These are phyloP conservation scores for Agriotes lineatus DNA, from an alignment of 2,888 invertebrate genomes.

Conservation along the genomic window DNA sequence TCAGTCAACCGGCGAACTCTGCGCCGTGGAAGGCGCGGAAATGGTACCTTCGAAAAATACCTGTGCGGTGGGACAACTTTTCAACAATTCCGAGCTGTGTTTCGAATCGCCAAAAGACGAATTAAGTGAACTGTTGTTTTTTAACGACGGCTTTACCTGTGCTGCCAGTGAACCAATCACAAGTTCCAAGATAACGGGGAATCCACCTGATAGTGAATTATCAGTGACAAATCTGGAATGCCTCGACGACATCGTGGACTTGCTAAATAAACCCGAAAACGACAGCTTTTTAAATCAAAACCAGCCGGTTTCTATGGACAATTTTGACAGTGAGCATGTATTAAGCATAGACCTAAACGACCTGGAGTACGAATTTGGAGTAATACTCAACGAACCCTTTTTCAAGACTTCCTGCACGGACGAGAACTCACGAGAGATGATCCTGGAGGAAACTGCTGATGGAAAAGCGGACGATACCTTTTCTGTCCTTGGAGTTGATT, in stretches of 20 bases:
- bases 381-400: background rate
- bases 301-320: background rate
- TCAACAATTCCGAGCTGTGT: background rate
- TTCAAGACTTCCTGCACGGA: background rate
- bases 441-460: background rate
- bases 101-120: background rate
- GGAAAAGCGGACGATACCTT: constrained; percentile 26
- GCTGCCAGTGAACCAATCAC: constrained; percentile 16
- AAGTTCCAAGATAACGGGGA: background rate
- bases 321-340: constrained; percentile 16
- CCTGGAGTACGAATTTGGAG: constrained; percentile 26
- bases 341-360: constrained; percentile 27
- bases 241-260: constrained; percentile 36
- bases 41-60: constrained; percentile 9
- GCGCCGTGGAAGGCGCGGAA: constrained; percentile 26
- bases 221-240: constrained; percentile 31
- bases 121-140: background rate
- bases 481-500: constrained; percentile 59
- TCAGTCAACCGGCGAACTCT: constrained; percentile 30
- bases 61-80: constrained; percentile 22
- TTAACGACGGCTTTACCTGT: constrained; percentile 15
- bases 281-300: constrained; percentile 38
- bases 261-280: constrained; percentile 42
- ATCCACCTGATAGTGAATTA: constrained; percentile 5
- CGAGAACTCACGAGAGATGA: background rate